Evolutionary conservation across 2,888 invertebrate species (phyloP).

Genomic region (Euproctis similis): DNA sequence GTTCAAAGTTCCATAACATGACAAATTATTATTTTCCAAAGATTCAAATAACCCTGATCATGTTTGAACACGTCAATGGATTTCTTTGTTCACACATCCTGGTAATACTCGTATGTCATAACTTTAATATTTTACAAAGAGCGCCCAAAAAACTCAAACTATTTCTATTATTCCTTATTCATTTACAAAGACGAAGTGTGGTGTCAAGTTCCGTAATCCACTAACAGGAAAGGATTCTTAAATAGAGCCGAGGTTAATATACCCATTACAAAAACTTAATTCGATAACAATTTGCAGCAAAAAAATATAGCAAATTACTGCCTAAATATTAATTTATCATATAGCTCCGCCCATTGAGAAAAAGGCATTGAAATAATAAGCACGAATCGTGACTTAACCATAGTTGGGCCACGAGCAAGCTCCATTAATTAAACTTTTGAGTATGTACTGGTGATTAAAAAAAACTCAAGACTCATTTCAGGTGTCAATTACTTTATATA

Average conservation of each 20-base stretch:
- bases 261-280: conserved; percentile 35
- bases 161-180: conserved; percentile 8
- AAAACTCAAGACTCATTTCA: conserved; percentile 12
- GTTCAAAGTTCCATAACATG: no score
- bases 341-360: conserved; percentile 42
- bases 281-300: conserved; percentile 35
- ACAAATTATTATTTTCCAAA: no score
- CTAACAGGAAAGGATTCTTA: conserved; percentile 23
- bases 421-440: conserved; percentile 27
- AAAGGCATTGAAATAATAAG: conserved; percentile 31
- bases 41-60: no score
- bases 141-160: conserved; percentile 6
- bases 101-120: background rate
- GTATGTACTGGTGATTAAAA: conserved; percentile 12
- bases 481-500: conserved; percentile 8
- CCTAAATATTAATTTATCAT: conserved; percentile 53
- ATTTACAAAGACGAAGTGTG: conserved; percentile 13
- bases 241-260: conserved; percentile 29
- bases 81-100: conserved; percentile 1
- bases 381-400: conserved; percentile 35
- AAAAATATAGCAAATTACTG: conserved; percentile 53
- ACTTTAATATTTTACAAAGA: background rate
- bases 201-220: conserved; percentile 22
- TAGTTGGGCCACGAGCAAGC: conserved; percentile 24
- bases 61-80: no score